Conservation (phyloP, 1,140 invertebrate species). For the Brachionus calyciflorus region DNA sequence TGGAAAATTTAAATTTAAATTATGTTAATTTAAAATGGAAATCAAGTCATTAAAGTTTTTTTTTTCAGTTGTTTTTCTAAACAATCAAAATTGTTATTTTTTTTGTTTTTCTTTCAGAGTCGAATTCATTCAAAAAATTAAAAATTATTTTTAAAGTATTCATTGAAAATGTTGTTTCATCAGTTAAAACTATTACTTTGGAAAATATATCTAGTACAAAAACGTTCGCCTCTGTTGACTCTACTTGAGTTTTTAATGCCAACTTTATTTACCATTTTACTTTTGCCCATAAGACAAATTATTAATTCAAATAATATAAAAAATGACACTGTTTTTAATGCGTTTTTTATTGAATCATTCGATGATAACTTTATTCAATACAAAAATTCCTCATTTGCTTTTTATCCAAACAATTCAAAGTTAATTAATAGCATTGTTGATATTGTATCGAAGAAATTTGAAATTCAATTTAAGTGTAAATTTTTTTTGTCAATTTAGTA, state of each 20-base stretch:
- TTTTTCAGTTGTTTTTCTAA: too few species aligned
- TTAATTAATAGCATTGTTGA: constrained; percentile 50
- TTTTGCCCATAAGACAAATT: constrained; percentile 53
- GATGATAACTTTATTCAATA: constrained; percentile 48
- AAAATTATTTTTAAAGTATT: too few species aligned
- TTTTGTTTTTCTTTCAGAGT: too few species aligned
- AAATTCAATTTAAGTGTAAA: constrained; percentile 48
- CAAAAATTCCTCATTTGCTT: constrained; percentile 51
- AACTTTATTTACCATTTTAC: constrained; percentile 53
- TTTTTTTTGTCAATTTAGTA: too few species aligned
- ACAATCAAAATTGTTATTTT: too few species aligned
- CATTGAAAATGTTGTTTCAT: not conserved
- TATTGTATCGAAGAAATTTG: constrained; percentile 48
- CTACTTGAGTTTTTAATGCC: constrained; percentile 54
- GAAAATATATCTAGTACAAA: constrained; percentile 57
- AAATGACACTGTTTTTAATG: constrained; percentile 50
- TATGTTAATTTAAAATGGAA: too few species aligned
- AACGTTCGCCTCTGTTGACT: constrained; percentile 51
- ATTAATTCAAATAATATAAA: constrained; percentile 50
- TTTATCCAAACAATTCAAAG: constrained; percentile 51
- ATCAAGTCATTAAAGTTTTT: too few species aligned
- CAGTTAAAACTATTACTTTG: constrained; percentile 52
- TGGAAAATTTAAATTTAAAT: too few species aligned
- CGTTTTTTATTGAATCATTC: constrained; percentile 50
- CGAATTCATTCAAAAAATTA: too few species aligned